phyloP scores from a whole-genome alignment of 2,888 invertebrate species.

The Mythimna pallens region DNA sequence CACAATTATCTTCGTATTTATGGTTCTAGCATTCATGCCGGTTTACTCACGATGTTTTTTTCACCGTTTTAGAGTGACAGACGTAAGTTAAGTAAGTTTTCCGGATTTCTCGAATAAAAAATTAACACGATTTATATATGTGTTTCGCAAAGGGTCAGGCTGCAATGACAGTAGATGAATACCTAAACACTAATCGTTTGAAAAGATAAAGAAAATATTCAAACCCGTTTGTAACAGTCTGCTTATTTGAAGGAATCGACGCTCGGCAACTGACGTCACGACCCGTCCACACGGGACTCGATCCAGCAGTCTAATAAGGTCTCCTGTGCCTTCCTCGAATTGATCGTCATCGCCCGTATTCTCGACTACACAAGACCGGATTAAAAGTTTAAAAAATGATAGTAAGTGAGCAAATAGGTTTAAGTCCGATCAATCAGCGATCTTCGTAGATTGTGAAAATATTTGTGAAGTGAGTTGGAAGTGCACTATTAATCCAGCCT shows the following conservation, averaged over 20 bases:
- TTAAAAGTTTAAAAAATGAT: background rate
- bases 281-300: constrained; percentile 6
- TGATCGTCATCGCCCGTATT: constrained; percentile 38
- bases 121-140: too few species aligned
- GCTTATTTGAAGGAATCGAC: constrained; percentile 18
- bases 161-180: background rate
- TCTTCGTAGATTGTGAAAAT: background rate
- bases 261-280: constrained; percentile 10
- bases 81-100: too few species aligned
- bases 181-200: background rate
- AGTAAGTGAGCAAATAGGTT: background rate
- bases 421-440: background rate
- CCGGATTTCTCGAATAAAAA: too few species aligned
- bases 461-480: background rate
- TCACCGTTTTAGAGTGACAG: too few species aligned
- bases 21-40: too few species aligned
- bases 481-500: too few species aligned
- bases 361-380: constrained; percentile 36
- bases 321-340: constrained; percentile 15
- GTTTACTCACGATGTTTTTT: too few species aligned
- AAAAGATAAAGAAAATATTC: constrained; percentile 20
- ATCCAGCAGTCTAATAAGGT: constrained; percentile 30
- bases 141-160: too few species aligned
- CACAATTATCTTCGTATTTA: too few species aligned
- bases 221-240: constrained; percentile 24